Conservation (phyloP, 2,888 invertebrate genomes). For the Eutolmus rufibarbis region DNA sequence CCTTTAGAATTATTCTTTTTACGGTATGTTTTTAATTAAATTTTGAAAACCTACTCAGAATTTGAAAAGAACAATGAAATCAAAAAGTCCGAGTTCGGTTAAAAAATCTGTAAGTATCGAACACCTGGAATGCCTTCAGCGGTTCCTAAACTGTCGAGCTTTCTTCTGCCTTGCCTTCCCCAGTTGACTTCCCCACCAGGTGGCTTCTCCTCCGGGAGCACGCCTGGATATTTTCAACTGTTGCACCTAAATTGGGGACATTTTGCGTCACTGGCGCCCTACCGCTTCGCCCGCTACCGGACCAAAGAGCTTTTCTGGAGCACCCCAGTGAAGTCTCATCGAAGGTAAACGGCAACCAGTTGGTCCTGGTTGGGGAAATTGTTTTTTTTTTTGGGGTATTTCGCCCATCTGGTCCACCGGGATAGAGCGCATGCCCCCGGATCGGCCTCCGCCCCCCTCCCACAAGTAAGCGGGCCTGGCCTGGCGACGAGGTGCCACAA, state of each 20-base stretch:
- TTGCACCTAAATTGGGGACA: conserved; percentile 3
- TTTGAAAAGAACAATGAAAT: too few species aligned
- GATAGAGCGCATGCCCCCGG: neutral
- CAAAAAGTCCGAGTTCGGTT: neutral
- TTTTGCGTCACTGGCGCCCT: neutral
- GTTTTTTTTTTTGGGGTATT: neutral
- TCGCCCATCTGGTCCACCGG: neutral
- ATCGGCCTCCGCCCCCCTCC: neutral
- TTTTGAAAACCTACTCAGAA: too few species aligned
- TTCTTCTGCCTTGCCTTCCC: neutral
- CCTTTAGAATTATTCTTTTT: too few species aligned
- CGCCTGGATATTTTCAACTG: conserved; percentile 16
- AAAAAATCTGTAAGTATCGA: neutral
- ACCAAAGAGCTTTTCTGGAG: neutral
- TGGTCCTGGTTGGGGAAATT: neutral
- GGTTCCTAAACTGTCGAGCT: neutral
- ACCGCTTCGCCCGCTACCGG: neutral
- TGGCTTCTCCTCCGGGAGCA: neutral
- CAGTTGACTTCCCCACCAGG: neutral
- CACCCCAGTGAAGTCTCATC: neutral
- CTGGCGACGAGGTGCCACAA: neutral
- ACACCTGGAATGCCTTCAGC: neutral
- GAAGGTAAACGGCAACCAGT: neutral
- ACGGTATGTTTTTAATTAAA: too few species aligned
- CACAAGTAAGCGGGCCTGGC: neutral